Evolutionary conservation across 2,888 invertebrate species (phyloP).

Genomic region (Pachliopta kotzebuea): DNA sequence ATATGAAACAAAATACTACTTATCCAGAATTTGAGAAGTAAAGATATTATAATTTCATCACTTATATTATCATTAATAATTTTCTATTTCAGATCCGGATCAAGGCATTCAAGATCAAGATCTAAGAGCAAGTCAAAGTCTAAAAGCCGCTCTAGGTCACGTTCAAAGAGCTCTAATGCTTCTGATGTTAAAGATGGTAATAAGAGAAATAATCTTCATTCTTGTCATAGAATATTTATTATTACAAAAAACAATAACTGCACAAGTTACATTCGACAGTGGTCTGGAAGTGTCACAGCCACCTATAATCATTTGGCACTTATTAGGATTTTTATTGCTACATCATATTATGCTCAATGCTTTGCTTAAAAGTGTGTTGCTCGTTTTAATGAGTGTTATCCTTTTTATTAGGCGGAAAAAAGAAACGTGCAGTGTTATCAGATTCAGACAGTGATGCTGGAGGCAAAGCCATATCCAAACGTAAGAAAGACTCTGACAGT

Average conservation of each 20-base stretch:
- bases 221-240: not conserved
- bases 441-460: slow-evolving; percentile 75
- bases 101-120: slow-evolving; percentile 62
- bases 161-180: slow-evolving; percentile 64
- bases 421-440: slow-evolving; percentile 70
- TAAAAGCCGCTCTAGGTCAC: slow-evolving; percentile 66
- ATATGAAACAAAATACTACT: not conserved
- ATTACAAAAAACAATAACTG: slow-evolving; percentile 55
- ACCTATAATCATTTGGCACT: too few species aligned
- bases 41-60: not conserved
- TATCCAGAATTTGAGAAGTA: not conserved
- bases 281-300: too few species aligned
- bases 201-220: slow-evolving; percentile 18
- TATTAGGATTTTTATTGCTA: too few species aligned
- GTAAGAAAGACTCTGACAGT: slow-evolving; percentile 70
- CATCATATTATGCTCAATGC: too few species aligned
- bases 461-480: slow-evolving; percentile 53
- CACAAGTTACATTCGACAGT: too few species aligned
- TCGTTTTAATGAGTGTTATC: too few species aligned
- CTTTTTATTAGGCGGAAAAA: slow-evolving; percentile 45
- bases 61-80: not conserved
- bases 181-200: slow-evolving; percentile 55
- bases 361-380: too few species aligned
- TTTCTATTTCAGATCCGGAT: slow-evolving; percentile 52
- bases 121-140: slow-evolving; percentile 71